These are phyloP conservation scores for Promerops cafer DNA, from an alignment of 2,113 vertebrate genomes.

Conservation along the genomic window DNA sequence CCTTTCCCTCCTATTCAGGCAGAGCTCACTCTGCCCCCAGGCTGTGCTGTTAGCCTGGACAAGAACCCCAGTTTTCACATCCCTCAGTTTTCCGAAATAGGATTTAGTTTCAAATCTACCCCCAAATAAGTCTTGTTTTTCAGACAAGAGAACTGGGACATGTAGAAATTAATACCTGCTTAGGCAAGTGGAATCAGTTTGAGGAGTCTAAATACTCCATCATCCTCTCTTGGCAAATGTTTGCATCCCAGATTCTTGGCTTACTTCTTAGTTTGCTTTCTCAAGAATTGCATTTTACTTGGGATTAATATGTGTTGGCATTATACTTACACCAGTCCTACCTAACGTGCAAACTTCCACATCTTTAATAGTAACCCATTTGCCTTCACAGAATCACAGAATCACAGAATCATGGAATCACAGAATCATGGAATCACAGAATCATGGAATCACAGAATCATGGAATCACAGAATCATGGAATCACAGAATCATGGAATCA, in stretches of 20 bases:
- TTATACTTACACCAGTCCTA: not conserved
- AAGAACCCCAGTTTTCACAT: not conserved
- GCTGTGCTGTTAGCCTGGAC: not conserved
- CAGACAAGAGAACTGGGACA: not conserved
- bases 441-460: not conserved
- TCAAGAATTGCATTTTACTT: not conserved
- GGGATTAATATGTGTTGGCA: not conserved
- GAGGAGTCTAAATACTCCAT: not conserved
- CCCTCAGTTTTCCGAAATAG: not conserved
- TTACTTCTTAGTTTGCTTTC: not conserved
- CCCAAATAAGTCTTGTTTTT: not conserved
- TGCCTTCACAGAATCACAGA: not conserved
- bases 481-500: not conserved
- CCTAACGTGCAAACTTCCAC: not conserved
- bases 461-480: not conserved
- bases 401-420: not conserved
- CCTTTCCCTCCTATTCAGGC: not conserved
- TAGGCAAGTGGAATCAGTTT: not conserved
- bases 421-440: not conserved
- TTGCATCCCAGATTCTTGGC: not conserved
- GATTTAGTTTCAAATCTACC: not conserved
- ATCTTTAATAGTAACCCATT: not conserved
- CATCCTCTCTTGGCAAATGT: not conserved
- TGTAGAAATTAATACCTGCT: not conserved
- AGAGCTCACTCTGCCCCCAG: not conserved